Evolutionary conservation across 2,888 invertebrate species (phyloP), one percentile per base, ranked within the genome.

Genomic region (Cosmorhoe ocellata): DNA sequence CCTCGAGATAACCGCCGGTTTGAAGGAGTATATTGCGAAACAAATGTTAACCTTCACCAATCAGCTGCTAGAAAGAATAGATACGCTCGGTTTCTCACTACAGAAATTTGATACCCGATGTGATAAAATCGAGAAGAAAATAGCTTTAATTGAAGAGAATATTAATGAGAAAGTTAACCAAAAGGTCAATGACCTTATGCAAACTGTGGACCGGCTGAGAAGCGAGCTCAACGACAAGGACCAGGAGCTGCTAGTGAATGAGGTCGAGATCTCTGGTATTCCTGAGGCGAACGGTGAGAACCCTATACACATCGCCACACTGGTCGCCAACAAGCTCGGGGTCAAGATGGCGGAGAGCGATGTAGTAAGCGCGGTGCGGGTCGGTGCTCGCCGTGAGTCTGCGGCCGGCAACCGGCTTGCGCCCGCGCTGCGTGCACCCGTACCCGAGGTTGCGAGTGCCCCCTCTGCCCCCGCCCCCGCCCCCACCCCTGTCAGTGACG

Each of bases 261-360:
- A 63, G 18, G 8, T 62, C 0, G 59, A 60, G 24, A 54, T 63
- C 1, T 31, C 56, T 0, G 53, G 58, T 3, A 31, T 58, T 18
- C 58, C 63, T 0, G 63, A 61, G 22, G 9, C 4, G 1, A 31
- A 27, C 1, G 51, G 46, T 0, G 59, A 62, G 31, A 55, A 58
- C 7, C 11, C 44, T 0, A 37, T 18, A 0, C 64, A 63, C 6
- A 7, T 56, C 0, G 39, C 51, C 1, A 18, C 40, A 0, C n/a
- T 43, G 6, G 10, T 59, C 7, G 56, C 55, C 0, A 45, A 32
- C 3, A 64, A 59, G 13, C 34, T 62, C 0, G 61, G 57, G 0
- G 43, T 61, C 0, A 26, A 37, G 7, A 6, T 62, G 4, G 44
- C 52, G 0, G 61, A 60, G 10, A 43, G 46, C 0, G 62, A 63